phyloP scores from a whole-genome alignment of 2,888 invertebrate genomes.

The Gari tellinella region DNA sequence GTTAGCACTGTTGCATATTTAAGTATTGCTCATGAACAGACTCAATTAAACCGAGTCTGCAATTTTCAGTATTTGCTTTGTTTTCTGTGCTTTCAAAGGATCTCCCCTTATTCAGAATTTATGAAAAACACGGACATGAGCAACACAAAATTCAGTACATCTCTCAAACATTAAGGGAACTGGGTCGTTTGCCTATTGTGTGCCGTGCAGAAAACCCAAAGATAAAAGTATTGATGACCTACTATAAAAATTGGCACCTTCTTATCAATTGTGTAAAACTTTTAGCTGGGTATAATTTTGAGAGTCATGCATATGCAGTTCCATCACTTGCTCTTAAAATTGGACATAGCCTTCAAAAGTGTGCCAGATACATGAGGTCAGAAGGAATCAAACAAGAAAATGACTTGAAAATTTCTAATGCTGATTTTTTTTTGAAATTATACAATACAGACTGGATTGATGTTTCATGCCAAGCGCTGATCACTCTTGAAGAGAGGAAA shows the following conservation, averaged over 20 bases:
- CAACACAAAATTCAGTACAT: conserved; percentile 16
- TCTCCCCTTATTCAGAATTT: too few species aligned
- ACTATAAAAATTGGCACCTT: conserved; percentile 22
- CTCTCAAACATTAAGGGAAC: conserved; percentile 27
- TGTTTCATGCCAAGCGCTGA: conserved; percentile 26
- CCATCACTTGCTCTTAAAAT: conserved; percentile 23
- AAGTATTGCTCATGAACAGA: too few species aligned
- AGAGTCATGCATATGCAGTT: background rate
- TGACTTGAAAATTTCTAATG: background rate
- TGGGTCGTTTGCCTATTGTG: conserved; percentile 13
- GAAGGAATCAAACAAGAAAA: too few species aligned
- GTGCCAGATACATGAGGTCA: conserved; percentile 28
- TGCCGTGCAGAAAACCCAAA: conserved; percentile 5
- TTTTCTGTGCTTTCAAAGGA: too few species aligned
- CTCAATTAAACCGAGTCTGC: too few species aligned
- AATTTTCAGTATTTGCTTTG: too few species aligned
- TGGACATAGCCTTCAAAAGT: conserved; percentile 31
- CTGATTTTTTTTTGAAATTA: background rate
- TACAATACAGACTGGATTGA: conserved; percentile 24
- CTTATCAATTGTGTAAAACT: conserved; percentile 17
- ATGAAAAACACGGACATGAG: conserved; percentile 20
- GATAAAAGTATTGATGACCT: conserved; percentile 16
- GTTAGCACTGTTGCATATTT: too few species aligned
- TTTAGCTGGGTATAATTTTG: conserved; percentile 26
- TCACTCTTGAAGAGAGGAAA: conserved; percentile 24